Percentiles rank a stretch among this genome's conserved stretches.
phyloP scores from a whole-genome alignment of 1,140 invertebrate genomes.

The Globodera rostochiensis region DNA sequence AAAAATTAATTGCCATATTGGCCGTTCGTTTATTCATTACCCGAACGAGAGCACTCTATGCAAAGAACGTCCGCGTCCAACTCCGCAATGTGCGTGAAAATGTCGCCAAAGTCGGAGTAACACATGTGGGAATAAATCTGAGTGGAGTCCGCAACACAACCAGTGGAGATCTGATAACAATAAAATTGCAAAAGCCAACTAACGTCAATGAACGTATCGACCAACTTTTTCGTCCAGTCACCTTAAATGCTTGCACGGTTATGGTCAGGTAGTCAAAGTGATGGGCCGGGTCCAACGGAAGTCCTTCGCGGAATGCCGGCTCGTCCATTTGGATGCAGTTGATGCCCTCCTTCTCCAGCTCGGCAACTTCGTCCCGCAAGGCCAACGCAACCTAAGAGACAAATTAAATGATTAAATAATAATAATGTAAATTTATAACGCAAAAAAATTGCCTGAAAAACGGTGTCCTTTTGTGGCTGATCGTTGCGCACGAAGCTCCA shows the following conservation, averaged over 20 bases:
- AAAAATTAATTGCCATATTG: too few species aligned
- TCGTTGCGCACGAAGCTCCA: conserved; percentile 43
- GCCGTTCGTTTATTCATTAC: background rate
- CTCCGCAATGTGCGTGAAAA: conserved; percentile 35
- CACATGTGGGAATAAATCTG: conserved; percentile 45
- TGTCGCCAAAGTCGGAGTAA: conserved; percentile 41
- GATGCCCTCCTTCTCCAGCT: conserved; percentile 38
- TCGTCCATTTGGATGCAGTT: conserved; percentile 37
- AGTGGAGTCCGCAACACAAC: conserved; percentile 32
- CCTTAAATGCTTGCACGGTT: conserved; percentile 35
- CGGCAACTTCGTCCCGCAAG: conserved; percentile 35
- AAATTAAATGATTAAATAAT: background rate
- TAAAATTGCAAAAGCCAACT: too few species aligned
- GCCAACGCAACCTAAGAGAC: conserved; percentile 27
- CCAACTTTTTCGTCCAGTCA: background rate
- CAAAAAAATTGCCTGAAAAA: conserved; percentile 19
- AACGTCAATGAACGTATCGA: too few species aligned
- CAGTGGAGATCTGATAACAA: conserved; percentile 25
- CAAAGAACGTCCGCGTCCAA: conserved; percentile 41
- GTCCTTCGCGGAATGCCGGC: conserved; percentile 38
- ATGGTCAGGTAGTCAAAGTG: conserved; percentile 32
- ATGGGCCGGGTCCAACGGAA: conserved; percentile 28
- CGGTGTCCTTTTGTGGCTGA: conserved; percentile 16
- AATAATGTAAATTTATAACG: too few species aligned
- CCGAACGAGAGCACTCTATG: conserved; percentile 42